Conservation (phyloP, 2,113 vertebrate species). For the Muscicapa adusta region DNA sequence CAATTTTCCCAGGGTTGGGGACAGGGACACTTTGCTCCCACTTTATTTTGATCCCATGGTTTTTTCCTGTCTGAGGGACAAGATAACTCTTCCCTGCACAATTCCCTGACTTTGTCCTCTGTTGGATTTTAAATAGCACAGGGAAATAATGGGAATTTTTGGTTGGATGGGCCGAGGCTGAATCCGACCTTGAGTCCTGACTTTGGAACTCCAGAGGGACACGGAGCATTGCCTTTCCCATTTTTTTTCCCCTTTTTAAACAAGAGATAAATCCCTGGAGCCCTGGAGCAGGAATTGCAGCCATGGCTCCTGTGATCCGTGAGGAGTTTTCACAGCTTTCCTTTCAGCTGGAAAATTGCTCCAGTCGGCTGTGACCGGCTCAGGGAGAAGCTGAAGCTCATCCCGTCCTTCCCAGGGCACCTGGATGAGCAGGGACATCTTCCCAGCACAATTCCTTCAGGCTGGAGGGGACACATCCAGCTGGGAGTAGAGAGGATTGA, state of each 20-base stretch:
- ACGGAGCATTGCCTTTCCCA: neutral
- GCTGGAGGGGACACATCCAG: rapidly evolving
- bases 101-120: neutral
- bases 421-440: neutral
- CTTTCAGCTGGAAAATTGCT: conserved; percentile 1
- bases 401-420: neutral
- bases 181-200: conserved; percentile 6
- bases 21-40: rapidly evolving
- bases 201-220: neutral
- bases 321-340: conserved; percentile 11
- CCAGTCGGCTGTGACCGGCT: neutral
- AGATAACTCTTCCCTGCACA: neutral
- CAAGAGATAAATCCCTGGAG: conserved; percentile 1
- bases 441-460: neutral
- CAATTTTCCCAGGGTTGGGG: rapidly evolving
- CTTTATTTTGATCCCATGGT: neutral
- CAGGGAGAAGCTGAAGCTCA: neutral
- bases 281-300: neutral
- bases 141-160: neutral
- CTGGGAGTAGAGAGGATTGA: neutral
- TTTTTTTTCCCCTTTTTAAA: neutral
- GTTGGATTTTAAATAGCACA: neutral
- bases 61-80: neutral
- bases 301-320: neutral
- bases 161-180: neutral